Percentiles rank a stretch among this genome's conserved stretches.
Conservation (phyloP, 2,113 vertebrate genomes). For the Thymallus thymallus region DNA sequence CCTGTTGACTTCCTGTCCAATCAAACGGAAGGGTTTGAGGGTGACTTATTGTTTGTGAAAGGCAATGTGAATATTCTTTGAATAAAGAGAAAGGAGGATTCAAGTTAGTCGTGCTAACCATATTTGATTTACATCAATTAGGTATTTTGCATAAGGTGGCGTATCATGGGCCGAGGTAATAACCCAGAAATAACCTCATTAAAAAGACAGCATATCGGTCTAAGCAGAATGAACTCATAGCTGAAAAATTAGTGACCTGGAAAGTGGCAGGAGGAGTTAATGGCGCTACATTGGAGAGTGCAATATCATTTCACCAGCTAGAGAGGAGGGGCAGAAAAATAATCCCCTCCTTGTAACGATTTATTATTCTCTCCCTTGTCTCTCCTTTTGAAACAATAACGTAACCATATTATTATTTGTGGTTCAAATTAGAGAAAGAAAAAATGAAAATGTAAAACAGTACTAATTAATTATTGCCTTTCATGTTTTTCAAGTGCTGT, state of each 20-base stretch:
- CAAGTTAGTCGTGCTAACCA: slow-evolving; percentile 81
- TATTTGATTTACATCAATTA: slow-evolving; percentile 99
- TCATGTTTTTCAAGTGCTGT: slow-evolving; percentile 45
- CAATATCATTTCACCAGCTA: slow-evolving; percentile 73
- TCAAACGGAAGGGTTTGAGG: not conserved
- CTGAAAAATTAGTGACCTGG: slow-evolving; percentile 99
- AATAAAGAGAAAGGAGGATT: slow-evolving; percentile 56
- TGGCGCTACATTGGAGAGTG: slow-evolving; percentile 78
- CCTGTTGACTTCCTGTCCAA: slow-evolving; percentile 21
- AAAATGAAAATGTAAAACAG: slow-evolving; percentile 57
- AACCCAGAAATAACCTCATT: slow-evolving; percentile 99
- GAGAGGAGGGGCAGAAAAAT: slow-evolving; percentile 55
- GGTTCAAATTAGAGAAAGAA: slow-evolving; percentile 65
- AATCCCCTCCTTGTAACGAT: slow-evolving; percentile 47
- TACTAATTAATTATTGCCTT: slow-evolving; percentile 70
- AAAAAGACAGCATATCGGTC: slow-evolving; percentile 96
- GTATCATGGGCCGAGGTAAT: slow-evolving; percentile 95
- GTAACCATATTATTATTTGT: slow-evolving; percentile 60
- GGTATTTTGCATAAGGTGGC: slow-evolving; percentile 90
- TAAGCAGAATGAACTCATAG: slow-evolving; percentile 98
- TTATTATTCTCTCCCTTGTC: slow-evolving; percentile 49
- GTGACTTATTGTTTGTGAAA: slow-evolving; percentile 13
- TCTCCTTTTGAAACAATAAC: slow-evolving; percentile 45
- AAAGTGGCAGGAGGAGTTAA: slow-evolving; percentile 94
- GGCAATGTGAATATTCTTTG: slow-evolving; percentile 39